Percentiles rank a stretch among this genome's conserved stretches.
Conservation (phyloP, 2,113 vertebrate genomes). For the Esox niger region DNA sequence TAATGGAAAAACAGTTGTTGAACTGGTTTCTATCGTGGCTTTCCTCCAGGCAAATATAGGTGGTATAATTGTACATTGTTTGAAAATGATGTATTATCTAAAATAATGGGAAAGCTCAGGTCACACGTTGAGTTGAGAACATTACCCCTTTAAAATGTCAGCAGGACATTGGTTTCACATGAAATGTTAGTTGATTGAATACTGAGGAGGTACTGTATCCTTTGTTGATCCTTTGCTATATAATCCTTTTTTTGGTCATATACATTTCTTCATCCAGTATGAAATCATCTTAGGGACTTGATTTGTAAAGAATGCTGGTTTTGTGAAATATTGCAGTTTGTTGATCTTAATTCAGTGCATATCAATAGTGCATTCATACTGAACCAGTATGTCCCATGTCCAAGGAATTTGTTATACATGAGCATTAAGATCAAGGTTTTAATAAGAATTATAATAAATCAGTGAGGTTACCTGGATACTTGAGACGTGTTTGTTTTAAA, state of each 20-base stretch:
- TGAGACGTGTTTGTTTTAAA: neutral
- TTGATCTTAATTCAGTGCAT: neutral
- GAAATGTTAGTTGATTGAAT: neutral
- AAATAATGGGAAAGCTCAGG: constrained; percentile 2
- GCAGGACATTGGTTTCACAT: neutral
- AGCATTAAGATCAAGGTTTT: constrained; percentile 46
- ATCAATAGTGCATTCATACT: constrained; percentile 32
- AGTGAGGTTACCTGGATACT: constrained; percentile 18
- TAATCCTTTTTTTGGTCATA: neutral
- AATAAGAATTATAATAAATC: constrained; percentile 59
- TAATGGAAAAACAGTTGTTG: no score
- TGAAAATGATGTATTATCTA: neutral
- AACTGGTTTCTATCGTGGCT: neutral
- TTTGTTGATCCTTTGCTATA: neutral
- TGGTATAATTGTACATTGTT: neutral
- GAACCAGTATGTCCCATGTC: constrained; percentile 24
- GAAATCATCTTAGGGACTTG: neutral
- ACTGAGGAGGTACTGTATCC: neutral
- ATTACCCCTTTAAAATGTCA: constrained; percentile 12
- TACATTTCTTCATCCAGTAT: constrained; percentile 4
- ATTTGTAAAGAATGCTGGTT: neutral
- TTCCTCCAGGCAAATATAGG: constrained; percentile 10
- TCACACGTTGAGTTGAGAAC: constrained; percentile 10
- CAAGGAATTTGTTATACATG: constrained; percentile 21
- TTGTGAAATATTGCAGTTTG: constrained; percentile 3